phyloP scores from a whole-genome alignment of 2,888 invertebrate genomes.

The Onthophagus sagittarius region DNA sequence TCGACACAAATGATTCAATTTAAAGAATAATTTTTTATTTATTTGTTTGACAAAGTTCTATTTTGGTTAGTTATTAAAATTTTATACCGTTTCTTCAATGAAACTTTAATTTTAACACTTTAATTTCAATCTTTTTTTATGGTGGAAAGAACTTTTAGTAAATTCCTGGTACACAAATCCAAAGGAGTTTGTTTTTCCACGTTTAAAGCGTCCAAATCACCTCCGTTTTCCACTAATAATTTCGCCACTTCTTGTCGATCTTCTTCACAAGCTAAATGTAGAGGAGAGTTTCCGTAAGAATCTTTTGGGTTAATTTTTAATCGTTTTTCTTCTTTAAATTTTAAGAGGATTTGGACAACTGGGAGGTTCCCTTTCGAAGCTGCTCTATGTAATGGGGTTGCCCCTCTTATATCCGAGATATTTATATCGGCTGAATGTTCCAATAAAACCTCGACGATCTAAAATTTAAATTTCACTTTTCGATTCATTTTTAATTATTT shows the following conservation, averaged over 20 bases:
- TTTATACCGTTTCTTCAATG: too few relatives aligned
- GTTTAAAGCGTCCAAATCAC: slow-evolving; percentile 57
- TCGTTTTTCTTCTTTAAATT: slow-evolving; percentile 47
- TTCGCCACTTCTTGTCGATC: slow-evolving; percentile 64
- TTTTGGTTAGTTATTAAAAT: neutral
- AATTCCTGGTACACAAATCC: slow-evolving; percentile 51
- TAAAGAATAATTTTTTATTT: neutral
- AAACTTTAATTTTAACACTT: neutral
- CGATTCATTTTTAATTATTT: neutral
- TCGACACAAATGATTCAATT: too few relatives aligned
- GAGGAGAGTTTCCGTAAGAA: slow-evolving; percentile 69
- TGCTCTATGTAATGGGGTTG: slow-evolving; percentile 75
- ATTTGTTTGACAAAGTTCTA: neutral
- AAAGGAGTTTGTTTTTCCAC: slow-evolving; percentile 65
- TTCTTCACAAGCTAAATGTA: slow-evolving; percentile 83
- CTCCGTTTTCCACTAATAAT: slow-evolving; percentile 64
- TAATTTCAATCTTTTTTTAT: slow-evolving; percentile 1
- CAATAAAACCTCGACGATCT: slow-evolving; percentile 67
- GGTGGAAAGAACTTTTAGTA: slow-evolving; percentile 18
- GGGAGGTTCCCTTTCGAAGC: slow-evolving; percentile 70
- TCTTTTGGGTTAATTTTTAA: slow-evolving; percentile 59
- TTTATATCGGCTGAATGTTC: slow-evolving; percentile 67
- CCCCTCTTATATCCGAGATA: slow-evolving; percentile 62
- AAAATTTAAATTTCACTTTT: slow-evolving; percentile 21
- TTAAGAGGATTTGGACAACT: slow-evolving; percentile 64